Evolutionary conservation across 2,113 vertebrate genomes (phyloP), one percentile per base, ranked within the genome.

Genomic region (Brienomyrus longianalis): DNA sequence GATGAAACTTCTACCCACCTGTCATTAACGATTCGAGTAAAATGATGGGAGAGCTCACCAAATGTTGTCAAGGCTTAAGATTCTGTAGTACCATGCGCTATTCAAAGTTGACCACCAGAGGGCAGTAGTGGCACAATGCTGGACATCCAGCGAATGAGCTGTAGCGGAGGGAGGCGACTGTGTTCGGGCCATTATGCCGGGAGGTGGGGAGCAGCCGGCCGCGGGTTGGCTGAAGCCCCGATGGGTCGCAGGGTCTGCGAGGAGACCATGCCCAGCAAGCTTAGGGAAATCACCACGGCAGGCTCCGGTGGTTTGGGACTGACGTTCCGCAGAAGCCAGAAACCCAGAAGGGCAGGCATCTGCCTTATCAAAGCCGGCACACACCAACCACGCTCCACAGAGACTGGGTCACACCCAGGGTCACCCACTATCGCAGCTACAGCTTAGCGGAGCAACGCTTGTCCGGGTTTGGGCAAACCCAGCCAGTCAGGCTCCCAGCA

Each of bases 121-220:
- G 95, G 92, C 94, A 95, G 93, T 94, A 62, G 90, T 91, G 92
- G n/a, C 15, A 89, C 92, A 89, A 80, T 39, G 74, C 89, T 90
- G 77, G 35, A n/a, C 39, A 0, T 66, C 83, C 54, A 52, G 51
- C 1, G 92, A 85, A 92, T 92, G 93, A 92, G 93, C 91, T 70
- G 62, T 31, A 70, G 27, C 6, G n/a, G 92, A 92, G 89, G 92
- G 93, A 92, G 93, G 94, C 92, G 93, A 93, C 6, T 27, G 92
- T 93, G 92, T 91, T 87, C 13, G 48, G 13, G 47, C n/a, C 2
- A 11, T 31, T 31, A 23, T 21, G 48, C 23, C 5, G n/a, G 84
- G 21, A 85, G 35, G 35, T 77, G 31, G 77, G 39, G 45, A 45
- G 17, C 43, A 48, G 48, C 13, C 45, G 15, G 21, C 43, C 3